Base-by-base conservation (phyloP, 2,888 invertebrate species). In the Dastarcus helophoroides region DNA sequence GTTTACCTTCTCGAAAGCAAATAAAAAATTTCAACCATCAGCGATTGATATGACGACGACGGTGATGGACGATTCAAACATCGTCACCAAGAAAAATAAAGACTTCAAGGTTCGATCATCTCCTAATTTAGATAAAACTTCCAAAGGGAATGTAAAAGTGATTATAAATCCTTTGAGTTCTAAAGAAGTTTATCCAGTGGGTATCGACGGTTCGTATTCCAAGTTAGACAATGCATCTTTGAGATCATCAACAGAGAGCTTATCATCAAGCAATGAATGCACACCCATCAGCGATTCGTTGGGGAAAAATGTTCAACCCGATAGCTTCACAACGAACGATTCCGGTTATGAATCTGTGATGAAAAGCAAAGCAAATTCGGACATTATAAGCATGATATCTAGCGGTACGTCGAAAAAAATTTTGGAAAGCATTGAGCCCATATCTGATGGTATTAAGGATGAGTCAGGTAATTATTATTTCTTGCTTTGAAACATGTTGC, bases 81-180 rank as follows among this genome's bases (percentile, higher is more conserved):
- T 56, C 4, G 50, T 60, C 3, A 59, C 59, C 3, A 58, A 53
- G 37, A 61, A 59, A 37, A 60, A 57, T 38, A 57, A 56, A 26
- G 60, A 62, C 35, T 60, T 58, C 39, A 61, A 57, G 43, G 42
- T 35, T 3, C 36, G 41, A 15, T 11, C 29, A 14, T 35, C 47
- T 3, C 47, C 50, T 2, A 51, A 48, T 22, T 27, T 47, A 3
- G 51, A 48, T 19, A 50, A 50, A 35, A 34, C 29, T 7, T 27
- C 42, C 3, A 58, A 57, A 39, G 48, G 46, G 11, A 60, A 58
- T 22, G 56, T 62, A 2, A 62, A 63, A 40, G 43, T 63, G 9
- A 60, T 62, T 26, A 56, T 63, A 14, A 63, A 63, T 41, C 62
- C 62, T 3, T 44, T 63, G 33, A 58, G 60, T 35, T 46, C 53